Evolutionary conservation across 2,797 vertebrate genomes (phyloP).

Genomic region (Harpagifer antarcticus): DNA sequence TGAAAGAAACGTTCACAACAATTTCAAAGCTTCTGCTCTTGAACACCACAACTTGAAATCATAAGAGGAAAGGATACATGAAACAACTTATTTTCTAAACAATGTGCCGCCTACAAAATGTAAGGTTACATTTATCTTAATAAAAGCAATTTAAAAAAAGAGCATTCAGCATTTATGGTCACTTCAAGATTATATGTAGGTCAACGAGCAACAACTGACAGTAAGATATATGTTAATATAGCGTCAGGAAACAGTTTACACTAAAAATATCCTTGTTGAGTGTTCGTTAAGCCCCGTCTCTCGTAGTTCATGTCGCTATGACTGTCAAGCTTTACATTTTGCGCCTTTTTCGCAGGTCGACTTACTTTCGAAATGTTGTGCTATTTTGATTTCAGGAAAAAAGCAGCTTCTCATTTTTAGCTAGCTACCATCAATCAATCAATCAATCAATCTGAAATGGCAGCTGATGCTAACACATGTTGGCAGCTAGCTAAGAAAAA

Average conservation of each 20-base stretch:
- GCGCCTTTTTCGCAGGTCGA: not conserved
- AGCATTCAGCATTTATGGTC: slow-evolving; percentile 10
- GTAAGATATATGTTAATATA: not conserved
- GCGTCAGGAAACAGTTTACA: not conserved
- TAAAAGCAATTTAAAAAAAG: slow-evolving; percentile 39
- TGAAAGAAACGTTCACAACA: not conserved
- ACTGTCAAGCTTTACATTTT: not conserved
- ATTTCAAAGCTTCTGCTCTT: slow-evolving; percentile 1
- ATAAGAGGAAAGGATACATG: slow-evolving; percentile 23
- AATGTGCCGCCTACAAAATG: slow-evolving; percentile 25
- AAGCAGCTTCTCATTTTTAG: not conserved
- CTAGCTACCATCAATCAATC: not conserved
- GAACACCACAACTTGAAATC: slow-evolving; percentile 20
- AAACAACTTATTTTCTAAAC: slow-evolving; percentile 34
- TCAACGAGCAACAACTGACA: not conserved
- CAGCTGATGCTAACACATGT: not conserved
- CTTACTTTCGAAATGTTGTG: not conserved
- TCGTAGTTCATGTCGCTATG: not conserved
- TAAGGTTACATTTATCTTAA: slow-evolving; percentile 40
- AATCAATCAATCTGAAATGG: not conserved
- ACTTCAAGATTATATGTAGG: not conserved
- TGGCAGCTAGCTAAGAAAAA: not conserved
- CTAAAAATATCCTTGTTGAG: not conserved
- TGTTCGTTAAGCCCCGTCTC: slow-evolving; percentile 2
- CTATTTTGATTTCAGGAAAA: not conserved